These are phyloP conservation scores for Asbolus verrucosus DNA, from an alignment of 1,140 invertebrate genomes.

Conservation along the genomic window DNA sequence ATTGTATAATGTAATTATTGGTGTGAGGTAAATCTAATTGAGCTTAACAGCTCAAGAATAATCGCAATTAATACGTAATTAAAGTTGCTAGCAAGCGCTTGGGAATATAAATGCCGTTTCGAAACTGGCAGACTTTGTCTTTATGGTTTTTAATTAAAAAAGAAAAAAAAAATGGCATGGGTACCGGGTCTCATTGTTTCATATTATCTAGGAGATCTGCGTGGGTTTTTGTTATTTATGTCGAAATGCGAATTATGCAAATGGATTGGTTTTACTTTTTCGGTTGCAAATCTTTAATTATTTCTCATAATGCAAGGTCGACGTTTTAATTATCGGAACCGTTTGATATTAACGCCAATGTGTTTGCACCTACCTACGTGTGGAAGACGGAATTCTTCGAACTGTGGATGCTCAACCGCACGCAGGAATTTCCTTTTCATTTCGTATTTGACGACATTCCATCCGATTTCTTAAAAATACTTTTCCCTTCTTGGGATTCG, in stretches of 20 bases:
- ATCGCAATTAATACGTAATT: background rate
- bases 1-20: too few relatives aligned
- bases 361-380: too few relatives aligned
- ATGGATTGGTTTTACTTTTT: slow-evolving; percentile 30
- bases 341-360: background rate
- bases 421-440: slow-evolving; percentile 20
- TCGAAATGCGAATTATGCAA: slow-evolving; percentile 34
- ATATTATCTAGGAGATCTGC: slow-evolving; percentile 23
- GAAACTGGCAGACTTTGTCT: slow-evolving; percentile 10
- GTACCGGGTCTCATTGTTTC: slow-evolving; percentile 17
- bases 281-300: slow-evolving; percentile 24
- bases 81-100: slow-evolving; percentile 8
- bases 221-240: slow-evolving; percentile 25
- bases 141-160: slow-evolving; percentile 10
- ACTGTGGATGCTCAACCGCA: background rate
- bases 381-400: slow-evolving; percentile 21
- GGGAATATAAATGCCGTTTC: slow-evolving; percentile 27
- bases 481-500: too few relatives aligned
- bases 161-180: too few relatives aligned
- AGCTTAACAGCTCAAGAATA: background rate
- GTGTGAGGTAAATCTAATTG: slow-evolving; percentile 8
- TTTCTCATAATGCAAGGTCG: slow-evolving; percentile 21
- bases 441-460: slow-evolving; percentile 20
- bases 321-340: background rate
- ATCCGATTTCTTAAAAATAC: slow-evolving; percentile 12